A percentile compares a stretch with the other conserved stretches of the same genome.
phyloP scores from a whole-genome alignment of 2,797 vertebrate species.

The Trematomus bernacchii region DNA sequence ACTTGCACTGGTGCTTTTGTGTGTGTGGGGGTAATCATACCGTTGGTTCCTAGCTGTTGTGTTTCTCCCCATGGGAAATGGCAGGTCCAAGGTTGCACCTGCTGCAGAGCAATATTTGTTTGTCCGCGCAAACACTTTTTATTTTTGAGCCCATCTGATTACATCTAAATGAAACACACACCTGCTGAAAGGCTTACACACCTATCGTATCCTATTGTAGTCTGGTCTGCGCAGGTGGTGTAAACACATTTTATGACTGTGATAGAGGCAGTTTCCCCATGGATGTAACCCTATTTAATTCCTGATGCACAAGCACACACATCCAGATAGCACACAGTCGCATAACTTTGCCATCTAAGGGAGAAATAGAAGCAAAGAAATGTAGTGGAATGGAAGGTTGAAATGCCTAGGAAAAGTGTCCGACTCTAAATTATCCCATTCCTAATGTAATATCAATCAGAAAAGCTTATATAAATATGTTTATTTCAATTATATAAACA shows the following conservation, averaged over 20 bases:
- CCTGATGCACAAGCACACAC: not conserved
- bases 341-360: not conserved
- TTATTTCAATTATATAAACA: not conserved
- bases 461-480: too few relatives aligned
- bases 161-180: slow-evolving; percentile 58
- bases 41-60: slow-evolving; percentile 55
- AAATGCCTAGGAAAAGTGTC: not conserved
- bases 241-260: slow-evolving; percentile 41
- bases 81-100: slow-evolving; percentile 73
- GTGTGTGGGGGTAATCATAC: slow-evolving; percentile 61
- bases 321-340: not conserved
- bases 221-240: slow-evolving; percentile 38
- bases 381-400: not conserved
- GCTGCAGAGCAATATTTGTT: slow-evolving; percentile 71
- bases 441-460: not conserved
- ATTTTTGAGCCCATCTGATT: slow-evolving; percentile 54
- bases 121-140: slow-evolving; percentile 41
- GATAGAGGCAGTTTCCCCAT: slow-evolving; percentile 18
- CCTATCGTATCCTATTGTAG: slow-evolving; percentile 29
- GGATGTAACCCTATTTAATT: slow-evolving; percentile 45
- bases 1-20: slow-evolving; percentile 45
- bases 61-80: slow-evolving; percentile 65
- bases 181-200: slow-evolving; percentile 34
- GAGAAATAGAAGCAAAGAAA: not conserved
- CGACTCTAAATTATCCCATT: too few relatives aligned